Percentiles rank a stretch among this genome's conserved stretches.
Conservation (phyloP, 2,888 invertebrate species). For the Torymus aiolomorphi region DNA sequence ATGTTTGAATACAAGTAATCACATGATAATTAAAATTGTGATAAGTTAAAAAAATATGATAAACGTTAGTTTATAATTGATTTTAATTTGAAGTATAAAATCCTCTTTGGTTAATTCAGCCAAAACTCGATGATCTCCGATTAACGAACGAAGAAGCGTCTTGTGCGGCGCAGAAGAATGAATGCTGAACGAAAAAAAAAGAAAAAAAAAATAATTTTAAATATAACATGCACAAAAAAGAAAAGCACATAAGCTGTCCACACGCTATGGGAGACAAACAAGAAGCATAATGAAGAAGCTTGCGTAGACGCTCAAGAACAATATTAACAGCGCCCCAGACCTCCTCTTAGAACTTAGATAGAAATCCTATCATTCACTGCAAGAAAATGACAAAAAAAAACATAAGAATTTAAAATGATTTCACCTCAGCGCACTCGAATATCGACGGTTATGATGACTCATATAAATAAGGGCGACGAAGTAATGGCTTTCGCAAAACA, state of each 20-base stretch:
- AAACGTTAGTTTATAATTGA: not conserved
- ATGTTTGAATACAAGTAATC: no score
- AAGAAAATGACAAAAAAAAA: not conserved
- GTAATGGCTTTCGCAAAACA: conserved; percentile 31
- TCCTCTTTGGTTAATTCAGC: conserved; percentile 5
- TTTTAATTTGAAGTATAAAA: no score
- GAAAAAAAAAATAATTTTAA: conserved; percentile 18
- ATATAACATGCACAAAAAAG: conserved; percentile 18
- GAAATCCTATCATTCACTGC: conserved; percentile 22
- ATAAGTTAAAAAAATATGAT: not conserved
- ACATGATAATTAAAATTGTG: no score
- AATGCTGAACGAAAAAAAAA: no score
- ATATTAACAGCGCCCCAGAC: conserved; percentile 46
- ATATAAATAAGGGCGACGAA: not conserved
- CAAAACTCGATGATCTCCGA: not conserved
- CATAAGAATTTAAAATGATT: conserved; percentile 20
- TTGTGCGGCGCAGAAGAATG: not conserved
- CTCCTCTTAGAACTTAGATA: conserved; percentile 42
- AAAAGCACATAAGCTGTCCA: not conserved
- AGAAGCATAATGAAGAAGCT: conserved; percentile 1
- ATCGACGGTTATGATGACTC: conserved; percentile 25
- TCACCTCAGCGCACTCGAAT: conserved; percentile 29
- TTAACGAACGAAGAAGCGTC: conserved; percentile 20
- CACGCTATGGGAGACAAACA: conserved; percentile 12
- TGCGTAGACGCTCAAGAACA: conserved; percentile 12